Evolutionary conservation across 1,140 invertebrate genomes (phyloP).

Genomic region (Calephelis virginiensis): DNA sequence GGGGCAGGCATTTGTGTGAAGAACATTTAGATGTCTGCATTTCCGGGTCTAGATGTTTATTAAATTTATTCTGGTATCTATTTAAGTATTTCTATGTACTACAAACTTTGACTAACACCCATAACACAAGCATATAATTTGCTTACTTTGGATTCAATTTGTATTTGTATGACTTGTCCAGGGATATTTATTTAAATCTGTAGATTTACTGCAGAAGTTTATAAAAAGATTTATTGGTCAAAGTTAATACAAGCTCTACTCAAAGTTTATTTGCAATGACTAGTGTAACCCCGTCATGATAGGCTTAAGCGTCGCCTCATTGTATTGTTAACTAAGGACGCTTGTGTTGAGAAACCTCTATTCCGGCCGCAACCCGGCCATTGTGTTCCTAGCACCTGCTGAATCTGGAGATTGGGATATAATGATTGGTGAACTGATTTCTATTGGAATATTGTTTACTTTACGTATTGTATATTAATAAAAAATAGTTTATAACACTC

Average conservation of each 20-base stretch:
- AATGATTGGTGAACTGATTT: constrained; percentile 32
- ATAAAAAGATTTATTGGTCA: background rate
- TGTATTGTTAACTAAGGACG: constrained; percentile 16
- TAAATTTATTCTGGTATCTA: too few species aligned
- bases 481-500: too few species aligned
- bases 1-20: too few species aligned
- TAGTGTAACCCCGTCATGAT: constrained; percentile 15
- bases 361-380: constrained; percentile 22
- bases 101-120: too few species aligned
- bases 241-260: background rate
- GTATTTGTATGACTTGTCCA: too few species aligned
- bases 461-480: too few species aligned
- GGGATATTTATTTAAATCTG: too few species aligned
- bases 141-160: too few species aligned
- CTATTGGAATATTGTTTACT: background rate
- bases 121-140: too few species aligned
- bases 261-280: constrained; percentile 4
- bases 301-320: constrained; percentile 13
- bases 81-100: too few species aligned
- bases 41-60: too few species aligned
- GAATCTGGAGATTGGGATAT: constrained; percentile 34
- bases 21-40: too few species aligned
- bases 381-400: constrained; percentile 38
- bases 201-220: background rate
- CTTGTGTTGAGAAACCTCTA: constrained; percentile 26